Evolutionary conservation across 2,797 vertebrate species (phyloP), one percentile per base, ranked within the genome.

Genomic region (Tinamus major): DNA sequence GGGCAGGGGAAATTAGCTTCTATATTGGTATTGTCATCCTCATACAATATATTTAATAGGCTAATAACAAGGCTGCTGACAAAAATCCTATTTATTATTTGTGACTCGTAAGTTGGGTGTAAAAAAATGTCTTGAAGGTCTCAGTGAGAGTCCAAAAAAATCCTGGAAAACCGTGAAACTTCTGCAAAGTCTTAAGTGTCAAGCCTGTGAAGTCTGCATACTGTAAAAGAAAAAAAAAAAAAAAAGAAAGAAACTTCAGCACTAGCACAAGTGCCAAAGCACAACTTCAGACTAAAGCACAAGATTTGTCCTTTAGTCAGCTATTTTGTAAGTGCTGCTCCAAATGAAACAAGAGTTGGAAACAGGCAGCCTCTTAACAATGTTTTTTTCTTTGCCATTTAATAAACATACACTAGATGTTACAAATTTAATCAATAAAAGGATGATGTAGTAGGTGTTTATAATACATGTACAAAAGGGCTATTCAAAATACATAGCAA

Each of bases 361-460:
- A 94, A 65, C 33, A 71, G 56, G 44, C 69, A 95, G 56, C 44
- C 68, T 74, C 83, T 90, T 84, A 56, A 86, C 33, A 33, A 39
- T 8, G 56, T 65, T 78, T 72, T 79, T 82, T 75, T 61, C 64
- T 58, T 31, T 27, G 49, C 76, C 92, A 63, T 94, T 94, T 95
- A 81, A 92, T 93, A 93, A 94, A 94, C 85, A 90, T 91, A 90
- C 70, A 84, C 83, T 64, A 83, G 85, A 87, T 96, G 87, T 85
- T 96, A 94, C 93, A 96, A 95, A 95, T 96, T 93, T 95, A 93
- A 69, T 77, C 85, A 95, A 95, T 95, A 95, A 96, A 95, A 87
- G 74, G 67, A 89, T 94, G 63, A 5, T 94, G 92, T 94, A 77
- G 87, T 81, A 90, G 92, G 89, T 92, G 95, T 93, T 87, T 93